Conservation (phyloP, 2,888 invertebrate genomes). For the Aphidius colemani region DNA sequence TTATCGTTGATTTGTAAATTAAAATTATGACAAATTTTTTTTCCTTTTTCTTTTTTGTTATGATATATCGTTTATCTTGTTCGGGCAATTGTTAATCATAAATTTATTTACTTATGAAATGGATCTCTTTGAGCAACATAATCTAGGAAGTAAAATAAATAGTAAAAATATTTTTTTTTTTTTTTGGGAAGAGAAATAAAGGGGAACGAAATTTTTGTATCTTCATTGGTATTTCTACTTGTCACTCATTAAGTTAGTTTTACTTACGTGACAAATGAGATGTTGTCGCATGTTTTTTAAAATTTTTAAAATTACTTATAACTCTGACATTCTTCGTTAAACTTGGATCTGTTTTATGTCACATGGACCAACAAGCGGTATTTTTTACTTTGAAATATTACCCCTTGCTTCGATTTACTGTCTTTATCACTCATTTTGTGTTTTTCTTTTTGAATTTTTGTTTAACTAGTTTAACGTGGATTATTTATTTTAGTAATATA, state of each 20-base stretch:
- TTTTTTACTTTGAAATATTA: conserved; percentile 55
- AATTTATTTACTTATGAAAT: too few relatives aligned
- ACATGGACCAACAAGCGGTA: too few relatives aligned
- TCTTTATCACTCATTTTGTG: too few relatives aligned
- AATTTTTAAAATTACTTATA: conserved; percentile 58
- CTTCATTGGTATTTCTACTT: conserved; percentile 26
- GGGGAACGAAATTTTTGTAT: conserved; percentile 8
- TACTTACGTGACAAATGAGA: conserved; percentile 57
- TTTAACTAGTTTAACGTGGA: too few relatives aligned
- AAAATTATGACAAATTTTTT: conserved; percentile 33
- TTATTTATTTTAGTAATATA: too few relatives aligned
- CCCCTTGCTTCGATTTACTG: conserved; percentile 32
- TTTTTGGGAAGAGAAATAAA: not conserved
- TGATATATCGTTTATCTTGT: not conserved
- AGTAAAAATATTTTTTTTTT: not conserved
- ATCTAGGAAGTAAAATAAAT: not conserved
- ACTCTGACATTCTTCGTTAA: conserved; percentile 42
- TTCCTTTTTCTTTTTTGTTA: too few relatives aligned
- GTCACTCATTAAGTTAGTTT: conserved; percentile 41
- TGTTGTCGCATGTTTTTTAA: conserved; percentile 58
- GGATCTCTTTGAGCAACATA: too few relatives aligned
- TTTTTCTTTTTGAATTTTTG: too few relatives aligned
- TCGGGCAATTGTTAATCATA: not conserved
- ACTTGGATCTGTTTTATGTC: too few relatives aligned
- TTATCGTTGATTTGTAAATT: conserved; percentile 32